These are phyloP conservation scores for Podarcis siculus DNA, from an alignment of 2,797 vertebrate species.

Conservation along the genomic window DNA sequence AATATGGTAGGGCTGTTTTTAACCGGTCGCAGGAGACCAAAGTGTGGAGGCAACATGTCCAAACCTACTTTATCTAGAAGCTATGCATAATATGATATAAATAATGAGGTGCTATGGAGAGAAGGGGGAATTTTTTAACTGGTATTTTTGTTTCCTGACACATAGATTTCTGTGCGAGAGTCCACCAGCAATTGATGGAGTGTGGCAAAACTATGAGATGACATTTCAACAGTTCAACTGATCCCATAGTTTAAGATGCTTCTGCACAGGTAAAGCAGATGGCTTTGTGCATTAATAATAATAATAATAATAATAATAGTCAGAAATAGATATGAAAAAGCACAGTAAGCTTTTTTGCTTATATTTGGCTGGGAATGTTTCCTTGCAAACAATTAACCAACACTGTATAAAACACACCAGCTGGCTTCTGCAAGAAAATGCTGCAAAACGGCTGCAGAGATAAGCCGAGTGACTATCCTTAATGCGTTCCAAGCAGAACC, in stretches of 20 bases:
- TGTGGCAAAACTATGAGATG: conserved; percentile 47
- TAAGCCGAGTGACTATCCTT: not conserved
- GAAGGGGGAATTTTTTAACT: conserved; percentile 40
- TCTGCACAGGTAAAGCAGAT: conserved; percentile 23
- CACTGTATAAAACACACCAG: conserved; percentile 23
- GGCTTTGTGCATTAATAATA: conserved; percentile 33
- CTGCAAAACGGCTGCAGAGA: conserved; percentile 16
- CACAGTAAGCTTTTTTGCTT: conserved; percentile 9
- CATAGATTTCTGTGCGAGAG: conserved; percentile 54
- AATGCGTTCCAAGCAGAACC: conserved; percentile 1
- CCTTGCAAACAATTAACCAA: conserved; percentile 27
- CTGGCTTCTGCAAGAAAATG: conserved; percentile 30
- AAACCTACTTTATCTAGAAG: conserved; percentile 58
- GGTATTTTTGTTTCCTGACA: conserved; percentile 54
- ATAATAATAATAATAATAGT: conserved; percentile 36
- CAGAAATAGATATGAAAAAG: conserved; percentile 24
- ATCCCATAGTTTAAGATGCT: conserved; percentile 31
- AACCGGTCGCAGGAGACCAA: conserved; percentile 75
- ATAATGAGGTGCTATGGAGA: conserved; percentile 70
- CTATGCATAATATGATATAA: conserved; percentile 60
- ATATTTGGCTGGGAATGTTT: conserved; percentile 9
- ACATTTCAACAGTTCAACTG: conserved; percentile 55
- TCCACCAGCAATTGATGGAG: conserved; percentile 56
- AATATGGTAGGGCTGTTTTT: conserved; percentile 75
- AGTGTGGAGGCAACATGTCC: conserved; percentile 69